Evolutionary conservation across 2,797 vertebrate species (phyloP), one percentile per base, ranked within the genome.

Genomic region (Craterocephalus amniculus): DNA sequence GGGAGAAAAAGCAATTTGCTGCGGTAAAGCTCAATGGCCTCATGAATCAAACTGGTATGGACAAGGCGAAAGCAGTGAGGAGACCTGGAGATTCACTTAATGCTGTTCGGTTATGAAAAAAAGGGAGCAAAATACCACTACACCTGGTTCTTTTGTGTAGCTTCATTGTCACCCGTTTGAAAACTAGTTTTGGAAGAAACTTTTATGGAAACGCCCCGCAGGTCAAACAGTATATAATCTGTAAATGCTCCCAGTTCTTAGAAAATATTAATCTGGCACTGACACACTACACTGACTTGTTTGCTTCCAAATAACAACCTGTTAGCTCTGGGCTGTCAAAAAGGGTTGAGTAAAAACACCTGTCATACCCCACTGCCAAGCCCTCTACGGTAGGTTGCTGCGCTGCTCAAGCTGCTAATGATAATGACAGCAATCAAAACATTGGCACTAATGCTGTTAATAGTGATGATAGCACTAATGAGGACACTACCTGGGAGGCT

Each of bases 1-100:
- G 88, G 88, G 80, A 74, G 78, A 67, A 87, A 89, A 92, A 89
- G 89, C 88, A 90, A 90, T 91, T 92, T 92, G 80, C 85, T 68
- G 83, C 73, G 32, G 88, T 76, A 56, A 83, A 79, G 83, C 89
- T 89, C 85, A 83, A 89, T 83, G 89, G 87, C 75, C 88, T 86
- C 83, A 81, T 90, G 86, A 90, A 91, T 91, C 87, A 89, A 80
- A 72, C 63, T 84, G 78, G 83, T 88, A 84, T 66, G 81, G 82
- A 87, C 84, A 80, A 81, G 82, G 69, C 58, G 65, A 69, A 83
- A 76, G 80, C 81, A 75, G 86, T 85, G 84, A 86, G 80, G 86
- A 86, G 83, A 78, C 83, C 84, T 70, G 67, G 86, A 90, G 83
- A 86, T 88, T 84, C 74, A 87, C 79, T 81, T 87, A 85, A 86